These are phyloP conservation scores for Myopa testacea DNA, from an alignment of 2,888 invertebrate species.

Conservation along the genomic window DNA sequence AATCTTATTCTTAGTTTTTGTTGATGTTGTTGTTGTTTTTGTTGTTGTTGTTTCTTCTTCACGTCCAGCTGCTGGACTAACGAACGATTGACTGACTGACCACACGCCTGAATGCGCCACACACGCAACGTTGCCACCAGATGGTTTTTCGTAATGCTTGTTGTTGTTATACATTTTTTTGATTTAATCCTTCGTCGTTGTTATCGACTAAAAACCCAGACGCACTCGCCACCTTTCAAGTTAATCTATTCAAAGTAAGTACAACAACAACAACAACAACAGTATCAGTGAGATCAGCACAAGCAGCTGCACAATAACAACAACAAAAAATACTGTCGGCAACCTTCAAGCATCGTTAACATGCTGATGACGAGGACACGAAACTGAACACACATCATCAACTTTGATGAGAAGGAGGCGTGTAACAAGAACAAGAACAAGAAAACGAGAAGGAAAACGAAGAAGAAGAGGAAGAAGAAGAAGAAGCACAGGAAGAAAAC, in stretches of 20 bases:
- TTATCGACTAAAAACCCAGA: too few species aligned
- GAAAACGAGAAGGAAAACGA: not conserved
- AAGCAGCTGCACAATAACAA: not conserved
- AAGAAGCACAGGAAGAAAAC: not conserved
- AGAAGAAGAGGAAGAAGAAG: not conserved
- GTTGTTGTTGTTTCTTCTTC: not conserved
- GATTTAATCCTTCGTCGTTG: too few species aligned
- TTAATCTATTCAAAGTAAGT: not conserved
- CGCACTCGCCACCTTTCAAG: too few species aligned
- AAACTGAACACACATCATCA: not conserved
- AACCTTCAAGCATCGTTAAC: constrained; percentile 11
- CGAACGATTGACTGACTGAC: too few species aligned
- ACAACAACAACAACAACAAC: constrained; percentile 7
- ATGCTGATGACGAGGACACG: not conserved
- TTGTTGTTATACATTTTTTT: too few species aligned
- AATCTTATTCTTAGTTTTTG: not conserved
- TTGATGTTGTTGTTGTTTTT: not conserved
- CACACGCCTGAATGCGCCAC: too few species aligned
- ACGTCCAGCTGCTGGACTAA: not conserved
- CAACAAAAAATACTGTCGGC: constrained; percentile 8
- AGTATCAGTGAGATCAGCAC: not conserved
- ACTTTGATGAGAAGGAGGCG: not conserved
- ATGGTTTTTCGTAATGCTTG: too few species aligned
- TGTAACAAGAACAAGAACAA: not conserved
- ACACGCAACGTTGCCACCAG: too few species aligned